Conservation (phyloP, 2,113 vertebrate species). For the Myiozetetes cayanensis region DNA sequence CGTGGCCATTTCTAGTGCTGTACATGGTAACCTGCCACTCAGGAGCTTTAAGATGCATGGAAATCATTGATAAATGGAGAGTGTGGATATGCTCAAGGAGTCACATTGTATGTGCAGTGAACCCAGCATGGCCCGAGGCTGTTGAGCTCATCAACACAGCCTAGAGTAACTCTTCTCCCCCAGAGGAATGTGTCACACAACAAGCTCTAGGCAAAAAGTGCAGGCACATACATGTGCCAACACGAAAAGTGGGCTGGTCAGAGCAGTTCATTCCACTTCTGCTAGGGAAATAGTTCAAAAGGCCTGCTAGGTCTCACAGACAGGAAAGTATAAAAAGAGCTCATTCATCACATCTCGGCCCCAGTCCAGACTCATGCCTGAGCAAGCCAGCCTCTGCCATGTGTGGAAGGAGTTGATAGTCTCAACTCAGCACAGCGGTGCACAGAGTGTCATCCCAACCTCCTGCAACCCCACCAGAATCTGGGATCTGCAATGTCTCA, state of each 20-base stretch:
- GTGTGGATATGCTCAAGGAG: neutral
- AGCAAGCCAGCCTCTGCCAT: neutral
- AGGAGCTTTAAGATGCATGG: neutral
- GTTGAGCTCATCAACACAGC: neutral
- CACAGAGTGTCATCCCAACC: neutral
- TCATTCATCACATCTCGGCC: neutral
- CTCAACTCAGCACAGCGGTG: neutral
- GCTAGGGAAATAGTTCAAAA: neutral
- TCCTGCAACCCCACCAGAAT: neutral
- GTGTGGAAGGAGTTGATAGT: neutral
- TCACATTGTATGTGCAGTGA: rapidly evolving
- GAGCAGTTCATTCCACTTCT: neutral
- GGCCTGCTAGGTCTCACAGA: neutral
- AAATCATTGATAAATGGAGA: neutral
- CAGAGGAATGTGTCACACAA: neutral
- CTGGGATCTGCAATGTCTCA: rapidly evolving
- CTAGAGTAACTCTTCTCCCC: neutral
- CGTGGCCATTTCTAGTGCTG: neutral
- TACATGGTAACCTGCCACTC: neutral
- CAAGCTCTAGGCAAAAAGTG: neutral
- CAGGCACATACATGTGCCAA: neutral
- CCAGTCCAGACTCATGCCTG: neutral
- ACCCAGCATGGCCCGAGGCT: rapidly evolving
- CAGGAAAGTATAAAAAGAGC: neutral
- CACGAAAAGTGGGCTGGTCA: neutral